These are phyloP conservation scores for Sympetrum striolatum DNA, from an alignment of 2,888 invertebrate species.

Conservation along the genomic window DNA sequence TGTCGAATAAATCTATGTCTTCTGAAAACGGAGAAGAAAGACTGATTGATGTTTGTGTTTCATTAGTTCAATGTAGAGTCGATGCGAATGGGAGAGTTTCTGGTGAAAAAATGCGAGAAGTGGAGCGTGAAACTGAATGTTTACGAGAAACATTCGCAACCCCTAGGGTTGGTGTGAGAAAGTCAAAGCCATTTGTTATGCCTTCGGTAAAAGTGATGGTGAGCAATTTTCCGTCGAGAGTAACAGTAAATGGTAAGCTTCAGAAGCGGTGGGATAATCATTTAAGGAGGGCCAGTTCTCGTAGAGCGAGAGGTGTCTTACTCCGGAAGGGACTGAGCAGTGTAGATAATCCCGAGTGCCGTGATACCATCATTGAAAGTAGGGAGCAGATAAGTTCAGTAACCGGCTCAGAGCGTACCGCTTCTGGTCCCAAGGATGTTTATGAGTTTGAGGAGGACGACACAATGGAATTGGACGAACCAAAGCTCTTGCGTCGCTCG, in stretches of 20 bases:
- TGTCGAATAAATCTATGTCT: neutral
- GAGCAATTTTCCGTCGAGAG: slow-evolving; percentile 44
- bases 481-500: slow-evolving; percentile 7
- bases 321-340: slow-evolving; percentile 44
- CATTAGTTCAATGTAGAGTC: neutral
- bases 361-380: neutral
- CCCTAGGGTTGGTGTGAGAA: slow-evolving; percentile 12
- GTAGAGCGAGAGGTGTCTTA: slow-evolving; percentile 43
- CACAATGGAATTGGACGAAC: slow-evolving; percentile 50
- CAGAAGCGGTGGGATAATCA: slow-evolving; percentile 48
- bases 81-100: slow-evolving; percentile 10
- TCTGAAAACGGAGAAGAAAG: slow-evolving; percentile 13
- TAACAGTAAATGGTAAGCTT: slow-evolving; percentile 46
- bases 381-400: neutral
- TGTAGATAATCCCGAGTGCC: slow-evolving; percentile 47
- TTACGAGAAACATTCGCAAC: slow-evolving; percentile 27
- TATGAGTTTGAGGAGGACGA: slow-evolving; percentile 65
- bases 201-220: slow-evolving; percentile 46
- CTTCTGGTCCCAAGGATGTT: slow-evolving; percentile 58
- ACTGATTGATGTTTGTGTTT: neutral
- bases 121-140: slow-evolving; percentile 20
- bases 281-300: slow-evolving; percentile 45
- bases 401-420: neutral
- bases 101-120: slow-evolving; percentile 30
- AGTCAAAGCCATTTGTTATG: slow-evolving; percentile 28